Evolutionary conservation across 2,113 vertebrate genomes (phyloP).

Genomic region (Coreoperca whiteheadi): DNA sequence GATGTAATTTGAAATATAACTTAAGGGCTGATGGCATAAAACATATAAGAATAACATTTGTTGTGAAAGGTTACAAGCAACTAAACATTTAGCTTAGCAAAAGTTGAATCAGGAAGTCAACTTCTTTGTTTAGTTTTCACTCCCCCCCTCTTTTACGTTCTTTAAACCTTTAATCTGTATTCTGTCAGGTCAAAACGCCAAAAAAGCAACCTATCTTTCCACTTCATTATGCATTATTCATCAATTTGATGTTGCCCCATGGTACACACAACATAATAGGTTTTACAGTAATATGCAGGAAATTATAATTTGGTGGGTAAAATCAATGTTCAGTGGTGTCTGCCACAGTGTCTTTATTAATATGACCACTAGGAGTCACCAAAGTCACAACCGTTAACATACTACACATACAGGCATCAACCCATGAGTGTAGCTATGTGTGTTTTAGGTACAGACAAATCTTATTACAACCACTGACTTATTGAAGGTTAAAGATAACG

Average conservation of each 20-base stretch:
- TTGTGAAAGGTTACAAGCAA: background rate
- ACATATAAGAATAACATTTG: background rate
- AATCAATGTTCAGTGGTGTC: background rate
- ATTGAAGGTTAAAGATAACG: background rate
- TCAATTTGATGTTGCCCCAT: background rate
- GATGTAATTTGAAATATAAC: no score
- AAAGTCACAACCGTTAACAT: background rate
- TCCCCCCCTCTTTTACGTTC: background rate
- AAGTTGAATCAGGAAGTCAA: no score
- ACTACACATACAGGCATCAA: background rate
- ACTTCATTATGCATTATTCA: background rate
- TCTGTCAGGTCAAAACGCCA: background rate
- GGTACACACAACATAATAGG: background rate
- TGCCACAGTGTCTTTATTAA: background rate
- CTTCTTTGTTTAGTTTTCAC: no score
- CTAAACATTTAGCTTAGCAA: no score
- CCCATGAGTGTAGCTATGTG: background rate
- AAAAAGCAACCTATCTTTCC: background rate
- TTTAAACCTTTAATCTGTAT: background rate
- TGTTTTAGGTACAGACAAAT: background rate
- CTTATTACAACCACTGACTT: background rate
- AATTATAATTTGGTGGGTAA: background rate
- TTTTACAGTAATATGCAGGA: conserved; percentile 4
- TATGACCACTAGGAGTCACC: background rate
- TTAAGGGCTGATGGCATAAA: no score